phyloP scores from a whole-genome alignment of 2,888 invertebrate species.

The Xylota segnis region DNA sequence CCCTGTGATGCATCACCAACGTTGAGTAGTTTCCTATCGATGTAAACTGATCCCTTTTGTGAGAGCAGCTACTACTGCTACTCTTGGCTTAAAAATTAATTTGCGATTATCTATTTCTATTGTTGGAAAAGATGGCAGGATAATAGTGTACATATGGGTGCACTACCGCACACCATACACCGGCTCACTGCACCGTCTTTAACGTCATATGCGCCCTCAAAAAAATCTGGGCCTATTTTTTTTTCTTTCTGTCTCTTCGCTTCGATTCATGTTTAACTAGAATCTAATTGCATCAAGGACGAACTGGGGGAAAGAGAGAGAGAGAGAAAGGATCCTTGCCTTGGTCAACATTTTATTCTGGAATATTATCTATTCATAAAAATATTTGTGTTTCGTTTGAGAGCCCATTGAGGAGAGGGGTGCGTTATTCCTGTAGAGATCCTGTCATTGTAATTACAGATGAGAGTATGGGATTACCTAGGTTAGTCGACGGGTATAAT shows the following conservation, averaged over 20 bases:
- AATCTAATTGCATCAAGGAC: slow-evolving; percentile 42
- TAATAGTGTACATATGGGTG: slow-evolving; percentile 75
- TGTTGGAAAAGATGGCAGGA: slow-evolving; percentile 76
- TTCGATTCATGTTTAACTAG: slow-evolving; percentile 31
- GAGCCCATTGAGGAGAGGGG: slow-evolving; percentile 12
- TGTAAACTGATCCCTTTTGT: slow-evolving; percentile 65
- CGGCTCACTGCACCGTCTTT: slow-evolving; percentile 80
- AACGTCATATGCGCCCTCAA: slow-evolving; percentile 41
- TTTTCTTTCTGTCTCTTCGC: slow-evolving; percentile 19
- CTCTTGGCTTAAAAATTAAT: slow-evolving; percentile 82
- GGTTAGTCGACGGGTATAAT: slow-evolving; percentile 45
- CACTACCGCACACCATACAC: slow-evolving; percentile 33
- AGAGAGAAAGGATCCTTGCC: slow-evolving; percentile 32
- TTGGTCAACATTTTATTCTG: slow-evolving; percentile 44
- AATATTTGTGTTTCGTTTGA: slow-evolving; percentile 48
- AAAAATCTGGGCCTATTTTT: slow-evolving; percentile 33
- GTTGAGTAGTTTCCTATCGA: slow-evolving; percentile 28
- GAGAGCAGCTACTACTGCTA: slow-evolving; percentile 28
- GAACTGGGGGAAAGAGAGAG: not conserved
- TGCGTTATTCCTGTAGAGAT: slow-evolving; percentile 17
- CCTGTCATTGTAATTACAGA: slow-evolving; percentile 79
- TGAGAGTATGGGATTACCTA: slow-evolving; percentile 82
- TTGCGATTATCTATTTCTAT: slow-evolving; percentile 84
- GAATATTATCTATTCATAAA: slow-evolving; percentile 69
- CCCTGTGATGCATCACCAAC: slow-evolving; percentile 46